Conservation (phyloP, 2,113 vertebrate genomes). For the Irena cyanogastra region DNA sequence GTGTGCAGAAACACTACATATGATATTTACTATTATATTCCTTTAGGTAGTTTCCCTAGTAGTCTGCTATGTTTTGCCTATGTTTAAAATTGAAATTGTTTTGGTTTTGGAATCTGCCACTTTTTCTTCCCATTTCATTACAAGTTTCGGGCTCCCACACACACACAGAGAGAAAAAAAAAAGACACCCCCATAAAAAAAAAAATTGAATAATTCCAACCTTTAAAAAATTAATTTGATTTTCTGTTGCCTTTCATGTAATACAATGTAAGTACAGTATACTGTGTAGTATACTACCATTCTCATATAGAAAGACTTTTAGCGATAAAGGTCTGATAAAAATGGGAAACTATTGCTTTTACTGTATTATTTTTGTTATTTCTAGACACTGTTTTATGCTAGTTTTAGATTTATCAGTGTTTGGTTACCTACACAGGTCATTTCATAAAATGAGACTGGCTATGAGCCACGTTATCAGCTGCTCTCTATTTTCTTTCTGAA, state of each 20-base stretch:
- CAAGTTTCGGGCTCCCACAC: neutral
- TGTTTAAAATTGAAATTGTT: neutral
- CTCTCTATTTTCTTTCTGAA: conserved; percentile 35
- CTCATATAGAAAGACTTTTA: neutral
- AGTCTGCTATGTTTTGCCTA: neutral
- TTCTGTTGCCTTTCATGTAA: neutral
- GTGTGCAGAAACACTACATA: conserved; percentile 32
- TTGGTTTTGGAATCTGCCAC: neutral
- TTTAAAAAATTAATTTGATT: neutral
- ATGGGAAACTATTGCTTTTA: neutral
- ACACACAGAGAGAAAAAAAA: neutral
- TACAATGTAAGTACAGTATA: neutral
- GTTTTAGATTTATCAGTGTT: neutral
- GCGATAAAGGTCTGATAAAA: neutral
- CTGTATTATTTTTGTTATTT: conserved; percentile 11
- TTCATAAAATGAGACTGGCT: conserved; percentile 42
- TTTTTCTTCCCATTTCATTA: neutral
- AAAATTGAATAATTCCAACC: neutral
- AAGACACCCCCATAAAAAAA: neutral
- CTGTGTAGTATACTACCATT: neutral
- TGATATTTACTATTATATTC: conserved; percentile 34
- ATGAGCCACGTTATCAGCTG: conserved; percentile 9
- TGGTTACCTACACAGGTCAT: conserved; percentile 35
- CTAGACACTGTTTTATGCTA: neutral
- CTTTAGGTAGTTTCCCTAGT: conserved; percentile 9